phyloP scores from a whole-genome alignment of 2,797 vertebrate species.

The Hipposideros larvatus region DNA sequence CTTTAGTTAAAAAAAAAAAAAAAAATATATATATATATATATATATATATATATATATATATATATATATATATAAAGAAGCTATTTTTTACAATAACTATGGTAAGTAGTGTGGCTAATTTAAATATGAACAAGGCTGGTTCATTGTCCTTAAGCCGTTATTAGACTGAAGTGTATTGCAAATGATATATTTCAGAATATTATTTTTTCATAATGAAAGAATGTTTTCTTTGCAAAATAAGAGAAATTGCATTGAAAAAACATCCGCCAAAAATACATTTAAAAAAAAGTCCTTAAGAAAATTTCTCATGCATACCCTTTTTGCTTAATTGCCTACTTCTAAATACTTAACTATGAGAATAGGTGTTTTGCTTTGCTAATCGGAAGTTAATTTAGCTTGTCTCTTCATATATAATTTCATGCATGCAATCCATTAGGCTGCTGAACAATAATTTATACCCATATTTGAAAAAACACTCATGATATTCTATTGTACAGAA shows the following conservation, averaged over 20 bases:
- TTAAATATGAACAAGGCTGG: background rate
- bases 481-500: background rate
- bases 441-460: background rate
- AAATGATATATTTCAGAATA: background rate
- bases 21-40: too few relatives aligned
- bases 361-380: background rate
- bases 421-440: background rate
- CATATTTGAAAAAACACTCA: background rate
- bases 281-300: background rate
- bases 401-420: slow-evolving; percentile 30
- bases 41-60: too few relatives aligned
- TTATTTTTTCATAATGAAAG: background rate
- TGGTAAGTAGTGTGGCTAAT: background rate
- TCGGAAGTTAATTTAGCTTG: slow-evolving; percentile 36
- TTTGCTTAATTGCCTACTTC: background rate
- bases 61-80: background rate
- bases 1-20: background rate
- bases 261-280: background rate
- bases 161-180: background rate
- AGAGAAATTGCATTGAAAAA: background rate
- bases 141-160: background rate
- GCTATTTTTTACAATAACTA: background rate
- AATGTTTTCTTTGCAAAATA: background rate
- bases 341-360: slow-evolving; percentile 58
- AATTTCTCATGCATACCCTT: background rate